phyloP scores from a whole-genome alignment of 2,113 vertebrate genomes.

The Rhea americana region DNA sequence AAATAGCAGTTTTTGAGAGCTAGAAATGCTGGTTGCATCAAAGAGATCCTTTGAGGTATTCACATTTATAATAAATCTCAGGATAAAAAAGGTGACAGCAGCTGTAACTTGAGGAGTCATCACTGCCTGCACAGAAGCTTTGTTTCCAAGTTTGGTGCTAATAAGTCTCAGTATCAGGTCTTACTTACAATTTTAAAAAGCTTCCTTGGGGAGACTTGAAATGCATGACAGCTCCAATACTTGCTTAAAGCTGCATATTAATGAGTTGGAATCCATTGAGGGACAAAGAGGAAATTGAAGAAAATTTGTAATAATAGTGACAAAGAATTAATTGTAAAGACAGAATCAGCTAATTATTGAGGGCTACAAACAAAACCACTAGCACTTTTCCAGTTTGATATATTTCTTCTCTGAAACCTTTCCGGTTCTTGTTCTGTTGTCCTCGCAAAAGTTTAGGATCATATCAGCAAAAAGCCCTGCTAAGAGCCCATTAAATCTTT shows the following conservation, averaged over 20 bases:
- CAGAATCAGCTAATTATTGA: slow-evolving; percentile 20
- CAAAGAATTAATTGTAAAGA: slow-evolving; percentile 51
- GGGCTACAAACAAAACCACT: not conserved
- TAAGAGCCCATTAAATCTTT: not conserved
- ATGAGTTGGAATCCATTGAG: slow-evolving; percentile 7
- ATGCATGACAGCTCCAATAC: slow-evolving; percentile 19
- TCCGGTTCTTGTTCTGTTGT: not conserved
- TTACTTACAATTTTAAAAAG: slow-evolving; percentile 61
- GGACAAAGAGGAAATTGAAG: slow-evolving; percentile 38
- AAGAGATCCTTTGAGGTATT: slow-evolving; percentile 27
- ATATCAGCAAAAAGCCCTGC: not conserved
- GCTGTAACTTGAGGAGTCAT: slow-evolving; percentile 48
- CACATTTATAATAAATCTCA: slow-evolving; percentile 27
- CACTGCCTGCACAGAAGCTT: slow-evolving; percentile 13
- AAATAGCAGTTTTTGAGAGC: slow-evolving; percentile 24
- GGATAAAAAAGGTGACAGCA: slow-evolving; percentile 41
- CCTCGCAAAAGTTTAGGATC: not conserved
- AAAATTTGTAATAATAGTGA: slow-evolving; percentile 33
- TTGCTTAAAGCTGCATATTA: slow-evolving; percentile 53
- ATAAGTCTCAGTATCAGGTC: slow-evolving; percentile 48
- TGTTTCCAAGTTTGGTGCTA: slow-evolving; percentile 41
- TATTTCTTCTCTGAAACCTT: not conserved
- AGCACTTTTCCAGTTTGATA: not conserved
- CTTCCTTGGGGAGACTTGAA: slow-evolving; percentile 57
- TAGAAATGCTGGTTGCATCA: slow-evolving; percentile 19